These are phyloP conservation scores for Patella ulyssiponensis DNA, from an alignment of 2,888 invertebrate genomes.

Conservation along the genomic window DNA sequence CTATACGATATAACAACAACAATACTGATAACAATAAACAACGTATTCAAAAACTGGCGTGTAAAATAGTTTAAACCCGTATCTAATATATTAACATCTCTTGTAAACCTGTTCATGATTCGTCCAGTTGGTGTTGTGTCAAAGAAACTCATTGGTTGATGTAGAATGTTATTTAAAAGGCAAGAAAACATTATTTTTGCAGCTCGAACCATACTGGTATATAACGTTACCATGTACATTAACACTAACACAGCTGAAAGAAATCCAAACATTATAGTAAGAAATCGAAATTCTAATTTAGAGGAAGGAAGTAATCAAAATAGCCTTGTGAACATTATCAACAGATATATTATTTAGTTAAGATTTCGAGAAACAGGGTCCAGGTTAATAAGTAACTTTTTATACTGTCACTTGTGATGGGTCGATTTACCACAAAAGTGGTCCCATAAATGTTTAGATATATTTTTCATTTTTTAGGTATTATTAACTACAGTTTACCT, in stretches of 20 bases:
- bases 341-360: too few species aligned
- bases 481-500: slow-evolving; percentile 36
- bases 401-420: too few species aligned
- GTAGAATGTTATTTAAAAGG: slow-evolving; percentile 56
- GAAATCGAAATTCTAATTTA: too few species aligned
- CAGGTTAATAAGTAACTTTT: too few species aligned
- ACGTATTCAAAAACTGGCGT: slow-evolving; percentile 41
- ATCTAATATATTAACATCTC: slow-evolving; percentile 51
- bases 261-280: background rate
- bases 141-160: slow-evolving; percentile 68
- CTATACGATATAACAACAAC: slow-evolving; percentile 66
- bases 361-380: too few species aligned
- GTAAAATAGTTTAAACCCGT: slow-evolving; percentile 47
- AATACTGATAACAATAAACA: slow-evolving; percentile 63
- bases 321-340: too few species aligned
- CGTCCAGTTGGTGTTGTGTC: slow-evolving; percentile 72
- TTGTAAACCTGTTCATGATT: slow-evolving; percentile 67
- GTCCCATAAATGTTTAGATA: too few species aligned
- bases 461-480: too few species aligned
- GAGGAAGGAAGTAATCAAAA: too few species aligned
- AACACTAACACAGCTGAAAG: slow-evolving; percentile 53
- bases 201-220: slow-evolving; percentile 58
- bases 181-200: slow-evolving; percentile 52
- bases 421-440: too few species aligned
- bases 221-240: slow-evolving; percentile 52